phyloP scores from a whole-genome alignment of 2,888 invertebrate genomes.

The Sphecodes monilicornis region DNA sequence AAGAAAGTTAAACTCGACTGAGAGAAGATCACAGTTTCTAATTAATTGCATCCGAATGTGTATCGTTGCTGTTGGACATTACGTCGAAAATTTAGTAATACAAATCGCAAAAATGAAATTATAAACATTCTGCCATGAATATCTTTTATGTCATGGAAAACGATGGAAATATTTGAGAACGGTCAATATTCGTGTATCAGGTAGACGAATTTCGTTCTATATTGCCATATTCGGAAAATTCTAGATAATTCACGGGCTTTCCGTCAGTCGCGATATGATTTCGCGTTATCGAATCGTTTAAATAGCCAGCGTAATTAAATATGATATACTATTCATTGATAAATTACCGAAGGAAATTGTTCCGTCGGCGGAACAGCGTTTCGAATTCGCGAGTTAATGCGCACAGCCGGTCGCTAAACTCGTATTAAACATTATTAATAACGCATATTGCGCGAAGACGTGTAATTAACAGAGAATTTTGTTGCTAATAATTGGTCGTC shows the following conservation, averaged over 20 bases:
- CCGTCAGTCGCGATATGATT: not conserved
- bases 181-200: not conserved
- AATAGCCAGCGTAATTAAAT: conserved; percentile 7
- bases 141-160: not conserved
- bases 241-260: not conserved
- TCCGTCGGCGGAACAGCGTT: conserved; percentile 8
- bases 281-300: not conserved
- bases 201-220: not conserved
- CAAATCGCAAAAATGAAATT: not conserved
- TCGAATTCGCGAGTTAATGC: conserved; percentile 3
- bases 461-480: conserved; percentile 25
- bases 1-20: too few species aligned
- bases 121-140: not conserved
- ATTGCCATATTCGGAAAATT: not conserved
- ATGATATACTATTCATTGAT: conserved; percentile 12
- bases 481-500: conserved; percentile 29
- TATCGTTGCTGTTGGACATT: too few species aligned
- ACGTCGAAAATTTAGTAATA: too few species aligned
- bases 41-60: too few species aligned
- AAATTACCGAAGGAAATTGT: conserved; percentile 26
- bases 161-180: not conserved
- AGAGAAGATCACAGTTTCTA: too few species aligned
- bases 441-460: conserved; percentile 4
- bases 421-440: conserved; percentile 38
- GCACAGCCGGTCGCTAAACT: not conserved